A percentile compares a stretch with the other conserved stretches of the same genome.
phyloP scores from a whole-genome alignment of 2,797 vertebrate genomes.

The Vespertilio murinus region DNA sequence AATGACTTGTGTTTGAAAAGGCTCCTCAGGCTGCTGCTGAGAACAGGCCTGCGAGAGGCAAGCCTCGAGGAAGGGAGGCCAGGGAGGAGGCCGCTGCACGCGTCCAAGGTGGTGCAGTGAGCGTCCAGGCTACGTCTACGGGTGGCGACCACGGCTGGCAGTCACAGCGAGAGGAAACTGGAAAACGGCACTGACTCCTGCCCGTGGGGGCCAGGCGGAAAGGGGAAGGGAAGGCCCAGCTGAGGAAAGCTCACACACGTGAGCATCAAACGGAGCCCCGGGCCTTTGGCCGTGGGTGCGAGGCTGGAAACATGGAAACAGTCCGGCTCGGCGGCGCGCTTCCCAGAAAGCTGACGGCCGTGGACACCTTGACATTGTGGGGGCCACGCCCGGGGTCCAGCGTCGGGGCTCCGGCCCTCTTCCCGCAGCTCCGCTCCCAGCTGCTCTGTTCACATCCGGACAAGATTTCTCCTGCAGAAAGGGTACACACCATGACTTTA shows the following conservation, averaged over 20 bases:
- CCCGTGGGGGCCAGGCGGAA: neutral
- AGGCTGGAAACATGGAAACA: neutral
- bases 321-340: fast-evolving
- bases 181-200: neutral
- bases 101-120: too few relatives aligned
- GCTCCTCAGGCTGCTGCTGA: neutral
- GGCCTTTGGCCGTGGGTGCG: neutral
- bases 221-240: neutral
- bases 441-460: neutral
- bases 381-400: neutral
- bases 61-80: neutral
- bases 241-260: neutral
- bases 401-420: neutral
- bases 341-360: neutral
- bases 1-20: neutral
- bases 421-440: fast-evolving
- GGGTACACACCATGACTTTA: too few relatives aligned
- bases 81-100: neutral
- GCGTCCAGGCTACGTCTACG: neutral
- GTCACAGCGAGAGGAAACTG: neutral
- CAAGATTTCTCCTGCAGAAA: neutral
- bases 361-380: fast-evolving
- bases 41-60: neutral
- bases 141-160: fast-evolving
- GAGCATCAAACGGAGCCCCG: neutral